Conservation (phyloP, 2,888 invertebrate genomes). For the Spilosoma lubricipeda region DNA sequence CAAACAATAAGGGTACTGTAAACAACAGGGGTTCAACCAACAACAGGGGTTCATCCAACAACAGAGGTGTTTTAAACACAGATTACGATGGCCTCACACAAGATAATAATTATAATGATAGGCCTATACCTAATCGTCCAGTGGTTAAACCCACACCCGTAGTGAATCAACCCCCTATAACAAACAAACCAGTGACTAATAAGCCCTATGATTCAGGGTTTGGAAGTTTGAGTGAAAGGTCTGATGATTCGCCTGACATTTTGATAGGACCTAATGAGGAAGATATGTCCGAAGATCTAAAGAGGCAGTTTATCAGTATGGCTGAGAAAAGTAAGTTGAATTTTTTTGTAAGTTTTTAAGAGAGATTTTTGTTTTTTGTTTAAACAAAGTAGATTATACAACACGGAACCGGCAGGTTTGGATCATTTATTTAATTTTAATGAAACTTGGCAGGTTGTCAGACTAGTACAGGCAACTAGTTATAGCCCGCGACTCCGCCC, state of each 20-base stretch:
- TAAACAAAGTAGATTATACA: no score
- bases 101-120: neutral
- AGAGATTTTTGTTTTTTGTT: neutral
- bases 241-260: slow-evolving; percentile 57
- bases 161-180: slow-evolving; percentile 68
- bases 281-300: slow-evolving; percentile 67
- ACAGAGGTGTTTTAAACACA: slow-evolving; percentile 27
- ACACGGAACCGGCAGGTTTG: no score
- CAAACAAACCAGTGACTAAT: slow-evolving; percentile 63
- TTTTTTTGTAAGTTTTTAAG: neutral
- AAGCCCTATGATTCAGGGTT: slow-evolving; percentile 45
- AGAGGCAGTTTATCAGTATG: slow-evolving; percentile 64
- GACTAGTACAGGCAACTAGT: no score
- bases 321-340: slow-evolving; percentile 72
- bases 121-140: slow-evolving; percentile 44
- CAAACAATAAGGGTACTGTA: neutral
- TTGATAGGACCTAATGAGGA: slow-evolving; percentile 72
- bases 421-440: no score
- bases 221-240: slow-evolving; percentile 32
- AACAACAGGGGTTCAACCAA: slow-evolving; percentile 1
- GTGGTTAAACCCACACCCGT: slow-evolving; percentile 69
- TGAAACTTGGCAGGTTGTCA: no score
- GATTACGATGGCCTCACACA: slow-evolving; percentile 33
- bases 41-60: slow-evolving; percentile 12
- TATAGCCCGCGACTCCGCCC: no score